Evolutionary conservation across 2,797 vertebrate species (phyloP), one percentile per base, ranked within the genome.

Genomic region (Enoplosus armatus): DNA sequence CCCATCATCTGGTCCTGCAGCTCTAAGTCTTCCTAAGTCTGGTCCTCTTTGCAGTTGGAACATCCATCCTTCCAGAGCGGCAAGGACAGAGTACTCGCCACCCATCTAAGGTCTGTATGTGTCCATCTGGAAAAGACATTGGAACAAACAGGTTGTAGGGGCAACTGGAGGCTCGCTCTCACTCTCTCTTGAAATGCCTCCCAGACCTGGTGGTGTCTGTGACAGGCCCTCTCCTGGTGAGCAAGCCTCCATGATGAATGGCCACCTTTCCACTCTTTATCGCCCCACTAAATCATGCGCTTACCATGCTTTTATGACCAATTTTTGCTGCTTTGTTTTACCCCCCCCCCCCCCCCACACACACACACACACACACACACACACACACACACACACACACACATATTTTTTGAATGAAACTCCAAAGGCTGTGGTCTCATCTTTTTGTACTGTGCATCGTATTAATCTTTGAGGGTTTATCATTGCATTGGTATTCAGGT

Each of bases 231-330:
- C 95, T 95, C 94, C 94, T 90, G 89, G 94, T 95, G 94, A 95
- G 94, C 93, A 84, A 41, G 89, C 86, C 82, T 87, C 82, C 62
- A 88, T 96, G 95, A 96, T 96, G 87, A 95, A 96, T 93, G 93
- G 79, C 93, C 91, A 94, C 92, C 94, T 93, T 90, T 95, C 94
- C 87, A 73, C 88, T 95, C 90, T 96, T 95, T 95, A 96, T 95
- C 95, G 93, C 90, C 89, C 81, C 89, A 94, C 95, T 96, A 96
- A 96, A 96, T 96, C 95, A 95, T 92, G 89, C 61, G 88, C 93
- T 93, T 95, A 92, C 93, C 90, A 93, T 89, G 93, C 93, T 94
- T 96, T 95, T 94, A 95, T 94, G 95, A 95, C 90, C 93, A 90
- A 89, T 95, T 95, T 94, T 92, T 94, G 92, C 90, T 88, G 89